A percentile compares a stretch with the other conserved stretches of the same genome.
phyloP scores from a whole-genome alignment of 2,797 vertebrate genomes.

The Coregonus sp. region DNA sequence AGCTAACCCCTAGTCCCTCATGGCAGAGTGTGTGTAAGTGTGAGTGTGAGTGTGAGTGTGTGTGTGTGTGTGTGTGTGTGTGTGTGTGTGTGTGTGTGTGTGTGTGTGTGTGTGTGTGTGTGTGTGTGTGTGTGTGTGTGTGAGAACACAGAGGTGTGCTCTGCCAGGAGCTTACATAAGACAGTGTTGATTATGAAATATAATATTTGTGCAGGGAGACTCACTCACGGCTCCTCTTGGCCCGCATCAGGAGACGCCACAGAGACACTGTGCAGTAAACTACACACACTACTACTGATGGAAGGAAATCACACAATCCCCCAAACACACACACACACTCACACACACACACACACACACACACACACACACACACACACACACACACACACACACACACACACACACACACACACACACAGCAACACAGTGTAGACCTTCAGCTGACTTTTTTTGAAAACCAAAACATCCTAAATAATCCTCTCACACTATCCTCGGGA shows the following conservation, averaged over 20 bases:
- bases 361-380: too few species aligned
- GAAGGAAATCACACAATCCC: background rate
- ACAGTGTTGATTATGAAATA: constrained; percentile 10
- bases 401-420: too few species aligned
- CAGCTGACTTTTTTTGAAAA: too few species aligned
- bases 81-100: constrained; percentile 26
- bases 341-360: background rate
- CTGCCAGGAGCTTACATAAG: constrained; percentile 3
- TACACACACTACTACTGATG: background rate
- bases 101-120: constrained; percentile 49
- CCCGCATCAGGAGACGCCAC: background rate
- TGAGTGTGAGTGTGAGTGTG: background rate
- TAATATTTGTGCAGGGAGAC: background rate
- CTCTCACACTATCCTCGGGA: background rate
- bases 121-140: constrained; percentile 19
- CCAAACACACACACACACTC: background rate
- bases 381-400: too few species aligned
- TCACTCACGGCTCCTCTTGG: background rate
- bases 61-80: too few species aligned
- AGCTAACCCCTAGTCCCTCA: background rate
- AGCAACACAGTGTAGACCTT: too few species aligned
- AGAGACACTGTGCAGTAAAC: background rate
- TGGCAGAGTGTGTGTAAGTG: constrained; percentile 23
- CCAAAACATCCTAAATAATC: background rate
- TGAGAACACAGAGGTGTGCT: background rate